A percentile compares a stretch with the other conserved stretches of the same genome.
phyloP scores from a whole-genome alignment of 2,888 invertebrate species.

The Ctenicera cuprea region DNA sequence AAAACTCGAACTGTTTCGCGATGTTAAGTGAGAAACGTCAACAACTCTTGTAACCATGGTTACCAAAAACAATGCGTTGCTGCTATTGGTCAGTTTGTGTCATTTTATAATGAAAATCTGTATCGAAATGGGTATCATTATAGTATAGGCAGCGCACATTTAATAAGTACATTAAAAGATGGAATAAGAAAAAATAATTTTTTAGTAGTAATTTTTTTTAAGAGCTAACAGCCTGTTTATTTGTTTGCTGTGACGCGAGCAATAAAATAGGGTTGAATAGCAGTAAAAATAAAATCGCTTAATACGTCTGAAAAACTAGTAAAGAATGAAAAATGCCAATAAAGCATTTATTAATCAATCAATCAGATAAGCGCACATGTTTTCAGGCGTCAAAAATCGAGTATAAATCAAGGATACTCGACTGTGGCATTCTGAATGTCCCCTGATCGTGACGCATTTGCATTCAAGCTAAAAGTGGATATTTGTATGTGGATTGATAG shows the following conservation, averaged over 20 bases:
- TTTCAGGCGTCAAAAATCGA: slow-evolving; percentile 6
- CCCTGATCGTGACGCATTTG: slow-evolving; percentile 18
- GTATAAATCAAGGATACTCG: slow-evolving; percentile 30
- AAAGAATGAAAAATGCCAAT: slow-evolving; percentile 12
- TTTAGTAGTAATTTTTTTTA: no score
- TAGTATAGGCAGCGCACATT: no score
- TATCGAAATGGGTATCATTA: no score
- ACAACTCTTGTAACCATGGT: no score
- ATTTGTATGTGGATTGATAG: neutral
- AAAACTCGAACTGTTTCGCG: no score
- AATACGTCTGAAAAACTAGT: neutral
- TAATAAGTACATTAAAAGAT: no score
- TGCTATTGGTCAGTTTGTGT: no score
- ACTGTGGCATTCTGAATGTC: slow-evolving; percentile 7
- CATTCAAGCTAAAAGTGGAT: neutral
- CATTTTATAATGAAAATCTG: no score
- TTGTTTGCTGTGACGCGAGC: neutral
- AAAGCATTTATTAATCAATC: slow-evolving; percentile 10
- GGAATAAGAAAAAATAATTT: no score
- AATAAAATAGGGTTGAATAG: neutral
- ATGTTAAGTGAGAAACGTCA: no score
- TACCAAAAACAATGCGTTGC: no score
- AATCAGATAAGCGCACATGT: slow-evolving; percentile 2
- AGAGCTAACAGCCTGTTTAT: no score
- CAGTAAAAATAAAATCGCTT: neutral